Base-by-base conservation (phyloP, 2,888 invertebrate species). In the Ditula angustiorana region DNA sequence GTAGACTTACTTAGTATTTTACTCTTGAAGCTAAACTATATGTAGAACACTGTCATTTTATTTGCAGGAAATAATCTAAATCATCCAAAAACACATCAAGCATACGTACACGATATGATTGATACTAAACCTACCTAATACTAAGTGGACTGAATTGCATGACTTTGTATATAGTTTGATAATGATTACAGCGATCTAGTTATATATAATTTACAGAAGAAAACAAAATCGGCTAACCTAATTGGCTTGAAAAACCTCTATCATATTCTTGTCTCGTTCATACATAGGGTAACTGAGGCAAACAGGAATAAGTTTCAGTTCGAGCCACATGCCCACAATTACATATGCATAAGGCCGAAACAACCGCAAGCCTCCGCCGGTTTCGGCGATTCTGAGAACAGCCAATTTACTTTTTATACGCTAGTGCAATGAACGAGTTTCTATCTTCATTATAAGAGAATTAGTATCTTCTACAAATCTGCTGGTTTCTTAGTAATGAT, bases 341-440 rank as follows among this genome's bases (percentile, higher is more conserved):
- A 53, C 13, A 53, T 53, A 53, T 53, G 53, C 23, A 53, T 53
- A 35, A 35, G 53, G 19, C 50, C 7, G 19, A 35, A 53, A 53
- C 35, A 53, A 53, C 53, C 53, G 53, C 53, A 53, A 53, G 53
- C 13, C n/a, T 7, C 35, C 23, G 53, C 23, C 13, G 21, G 33
- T 33, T 33, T 33, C 53, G 35, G 7, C 35, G 23, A 53, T 53
- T 53, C 53, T 4, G 35, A 33, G 53, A 53, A 35, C 52, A 21
- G 10, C 53, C 53, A 53, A 53, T 53, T 53, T 53, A 53, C 53
- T 53, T 53, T 53, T 53, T 53, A 53, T 35, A 35, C 33, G 53
- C n/a, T 53, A 53, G 35, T 53, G 35, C 19, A 26, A 53, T 53
- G 33, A 53, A 53, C 35, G 53, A 53, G 53, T 35, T 53, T 23